Evolutionary conservation across 2,888 invertebrate genomes (phyloP).

Genomic region (Pachliopta kotzebuea): DNA sequence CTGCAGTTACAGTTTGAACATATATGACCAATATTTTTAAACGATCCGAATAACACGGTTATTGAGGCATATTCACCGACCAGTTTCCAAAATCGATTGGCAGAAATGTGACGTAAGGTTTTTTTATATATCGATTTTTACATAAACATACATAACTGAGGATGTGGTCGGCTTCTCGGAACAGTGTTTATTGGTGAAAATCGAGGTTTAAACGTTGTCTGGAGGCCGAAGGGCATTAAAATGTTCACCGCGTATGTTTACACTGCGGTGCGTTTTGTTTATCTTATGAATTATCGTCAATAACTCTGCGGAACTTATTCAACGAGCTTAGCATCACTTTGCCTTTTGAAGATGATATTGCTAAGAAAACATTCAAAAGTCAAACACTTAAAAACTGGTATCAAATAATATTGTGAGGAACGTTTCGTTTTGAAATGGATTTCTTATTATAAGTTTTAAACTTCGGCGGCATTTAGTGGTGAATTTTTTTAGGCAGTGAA

Average conservation of each 20-base stretch:
- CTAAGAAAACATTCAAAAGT: background rate
- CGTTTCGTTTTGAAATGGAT: no score
- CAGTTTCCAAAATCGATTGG: constrained; percentile 11
- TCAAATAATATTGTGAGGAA: background rate
- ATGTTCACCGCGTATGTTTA: constrained; percentile 29
- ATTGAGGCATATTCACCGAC: constrained; percentile 1
- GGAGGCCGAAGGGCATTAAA: constrained; percentile 29
- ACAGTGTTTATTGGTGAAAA: constrained; percentile 24
- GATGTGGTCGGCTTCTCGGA: constrained; percentile 29
- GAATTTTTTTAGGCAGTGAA: no score
- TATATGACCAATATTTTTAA: constrained; percentile 26
- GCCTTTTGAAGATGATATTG: background rate
- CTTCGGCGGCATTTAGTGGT: no score
- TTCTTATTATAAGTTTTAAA: no score
- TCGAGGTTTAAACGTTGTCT: constrained; percentile 27
- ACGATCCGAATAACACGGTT: constrained; percentile 10
- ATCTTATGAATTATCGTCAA: constrained; percentile 27
- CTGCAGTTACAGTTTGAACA: constrained; percentile 24
- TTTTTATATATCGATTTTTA: constrained; percentile 18
- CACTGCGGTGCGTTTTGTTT: constrained; percentile 21
- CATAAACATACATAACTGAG: constrained; percentile 12
- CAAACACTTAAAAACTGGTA: background rate
- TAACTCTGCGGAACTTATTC: constrained; percentile 11
- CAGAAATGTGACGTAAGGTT: constrained; percentile 10
- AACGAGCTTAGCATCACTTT: background rate